Evolutionary conservation across 2,113 vertebrate genomes (phyloP).

Genomic region (Aspiorhynchus laticeps): DNA sequence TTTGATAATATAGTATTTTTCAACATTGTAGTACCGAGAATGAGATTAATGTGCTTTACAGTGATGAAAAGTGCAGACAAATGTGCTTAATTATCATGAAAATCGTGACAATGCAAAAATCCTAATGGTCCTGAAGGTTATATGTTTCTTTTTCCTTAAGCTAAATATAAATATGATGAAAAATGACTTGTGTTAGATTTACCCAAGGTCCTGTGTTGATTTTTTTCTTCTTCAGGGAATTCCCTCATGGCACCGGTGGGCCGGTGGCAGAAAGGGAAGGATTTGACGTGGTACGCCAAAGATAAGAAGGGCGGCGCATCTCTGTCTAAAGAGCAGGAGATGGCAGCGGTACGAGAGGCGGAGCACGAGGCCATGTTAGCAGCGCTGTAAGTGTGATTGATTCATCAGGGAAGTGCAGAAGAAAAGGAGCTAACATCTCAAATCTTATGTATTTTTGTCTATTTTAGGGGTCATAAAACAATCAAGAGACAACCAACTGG

Average conservation of each 20-base stretch:
- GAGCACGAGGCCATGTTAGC: constrained; percentile 93
- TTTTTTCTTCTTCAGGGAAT: constrained; percentile 82
- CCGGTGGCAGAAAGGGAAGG: constrained; percentile 96
- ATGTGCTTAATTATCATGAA: background rate
- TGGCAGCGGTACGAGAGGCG: constrained; percentile 85
- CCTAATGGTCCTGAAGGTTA: no score
- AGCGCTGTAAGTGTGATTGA: constrained; percentile 80
- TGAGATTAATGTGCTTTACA: background rate
- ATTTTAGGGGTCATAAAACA: constrained; percentile 87
- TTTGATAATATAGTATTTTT: background rate
- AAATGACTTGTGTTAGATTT: background rate
- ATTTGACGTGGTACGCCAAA: constrained; percentile 92
- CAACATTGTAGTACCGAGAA: background rate
- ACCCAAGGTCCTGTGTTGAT: constrained; percentile 8
- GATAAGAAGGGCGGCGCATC: constrained; percentile 71
- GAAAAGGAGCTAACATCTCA: background rate
- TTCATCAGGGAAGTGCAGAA: background rate
- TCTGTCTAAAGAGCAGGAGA: constrained; percentile 81
- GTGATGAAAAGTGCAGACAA: background rate
- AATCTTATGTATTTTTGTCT: background rate
- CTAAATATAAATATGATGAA: no score
- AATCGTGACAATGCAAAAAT: no score
- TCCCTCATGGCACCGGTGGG: constrained; percentile 96
- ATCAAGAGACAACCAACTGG: constrained; percentile 87
- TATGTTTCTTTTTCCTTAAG: no score